phyloP scores from a whole-genome alignment of 2,797 vertebrate species.

The Acropternis orthonyx region DNA sequence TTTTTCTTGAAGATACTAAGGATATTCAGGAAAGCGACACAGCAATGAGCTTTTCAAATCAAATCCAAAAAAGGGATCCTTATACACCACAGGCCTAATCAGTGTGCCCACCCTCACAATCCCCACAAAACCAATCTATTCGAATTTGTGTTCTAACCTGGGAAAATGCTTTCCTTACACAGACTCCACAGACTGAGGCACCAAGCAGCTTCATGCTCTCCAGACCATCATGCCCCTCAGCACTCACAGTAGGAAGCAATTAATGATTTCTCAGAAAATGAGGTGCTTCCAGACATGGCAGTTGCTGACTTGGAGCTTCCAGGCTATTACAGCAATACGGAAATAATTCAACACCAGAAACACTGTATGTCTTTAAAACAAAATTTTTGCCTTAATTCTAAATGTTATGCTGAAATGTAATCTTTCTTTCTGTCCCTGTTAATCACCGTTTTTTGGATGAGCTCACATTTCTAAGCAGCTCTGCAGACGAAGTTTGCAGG shows the following conservation, averaged over 20 bases:
- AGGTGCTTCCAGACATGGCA: not conserved
- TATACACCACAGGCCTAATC: not conserved
- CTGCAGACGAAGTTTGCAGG: not conserved
- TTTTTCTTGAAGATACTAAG: not conserved
- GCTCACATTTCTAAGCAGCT: not conserved
- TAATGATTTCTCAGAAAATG: conserved; percentile 24
- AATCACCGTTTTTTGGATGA: not conserved
- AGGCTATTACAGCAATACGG: not conserved
- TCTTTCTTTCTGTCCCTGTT: not conserved
- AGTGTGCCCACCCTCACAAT: not conserved
- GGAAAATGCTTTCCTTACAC: not conserved
- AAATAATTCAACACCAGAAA: not conserved
- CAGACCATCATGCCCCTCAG: not conserved
- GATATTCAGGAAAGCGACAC: not conserved
- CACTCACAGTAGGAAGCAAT: conserved; percentile 10
- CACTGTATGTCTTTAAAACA: not conserved
- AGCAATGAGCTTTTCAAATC: rapidly evolving
- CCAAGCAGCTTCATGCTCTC: not conserved
- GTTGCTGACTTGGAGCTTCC: not conserved
- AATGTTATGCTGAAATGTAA: not conserved
- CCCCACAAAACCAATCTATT: not conserved
- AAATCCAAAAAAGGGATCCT: not conserved
- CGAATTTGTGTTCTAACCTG: not conserved
- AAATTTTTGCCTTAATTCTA: conserved; percentile 13
- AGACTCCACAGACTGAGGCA: not conserved